These are phyloP conservation scores for Hippopotamus amphibius DNA, from an alignment of 2,113 vertebrate genomes.

Conservation along the genomic window DNA sequence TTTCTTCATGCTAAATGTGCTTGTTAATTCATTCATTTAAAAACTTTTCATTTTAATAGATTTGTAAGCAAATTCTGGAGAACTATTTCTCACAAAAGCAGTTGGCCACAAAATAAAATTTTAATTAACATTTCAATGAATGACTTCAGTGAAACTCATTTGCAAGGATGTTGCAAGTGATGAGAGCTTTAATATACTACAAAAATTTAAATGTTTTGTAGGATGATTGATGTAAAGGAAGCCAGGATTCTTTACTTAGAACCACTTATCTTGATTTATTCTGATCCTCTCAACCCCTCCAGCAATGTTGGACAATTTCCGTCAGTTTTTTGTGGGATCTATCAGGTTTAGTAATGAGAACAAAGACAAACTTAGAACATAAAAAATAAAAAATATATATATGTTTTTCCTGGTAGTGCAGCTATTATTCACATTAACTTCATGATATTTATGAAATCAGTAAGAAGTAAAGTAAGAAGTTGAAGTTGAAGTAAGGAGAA, in stretches of 20 bases:
- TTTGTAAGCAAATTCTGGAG: neutral
- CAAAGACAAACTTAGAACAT: neutral
- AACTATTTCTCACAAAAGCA: neutral
- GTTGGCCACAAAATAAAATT: neutral
- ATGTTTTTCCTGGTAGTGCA: neutral
- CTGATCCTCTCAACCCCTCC: neutral
- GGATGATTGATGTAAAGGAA: neutral
- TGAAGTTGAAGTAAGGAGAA: neutral
- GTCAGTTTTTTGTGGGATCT: neutral
- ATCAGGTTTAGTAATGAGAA: neutral
- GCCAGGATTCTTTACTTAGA: accelerated
- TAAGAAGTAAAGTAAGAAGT: neutral
- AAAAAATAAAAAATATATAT: neutral
- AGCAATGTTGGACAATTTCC: neutral
- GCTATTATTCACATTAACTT: neutral
- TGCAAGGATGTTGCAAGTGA: neutral
- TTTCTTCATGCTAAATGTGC: neutral
- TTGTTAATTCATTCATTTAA: conserved; percentile 4
- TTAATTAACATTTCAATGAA: conserved; percentile 46
- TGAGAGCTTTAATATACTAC: neutral
- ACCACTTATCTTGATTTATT: neutral
- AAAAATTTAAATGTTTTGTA: neutral
- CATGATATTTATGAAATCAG: neutral
- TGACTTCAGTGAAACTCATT: conserved; percentile 12
- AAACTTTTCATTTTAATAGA: neutral